phyloP scores from a whole-genome alignment of 2,888 invertebrate genomes.

The Caenorhabditis sinica region DNA sequence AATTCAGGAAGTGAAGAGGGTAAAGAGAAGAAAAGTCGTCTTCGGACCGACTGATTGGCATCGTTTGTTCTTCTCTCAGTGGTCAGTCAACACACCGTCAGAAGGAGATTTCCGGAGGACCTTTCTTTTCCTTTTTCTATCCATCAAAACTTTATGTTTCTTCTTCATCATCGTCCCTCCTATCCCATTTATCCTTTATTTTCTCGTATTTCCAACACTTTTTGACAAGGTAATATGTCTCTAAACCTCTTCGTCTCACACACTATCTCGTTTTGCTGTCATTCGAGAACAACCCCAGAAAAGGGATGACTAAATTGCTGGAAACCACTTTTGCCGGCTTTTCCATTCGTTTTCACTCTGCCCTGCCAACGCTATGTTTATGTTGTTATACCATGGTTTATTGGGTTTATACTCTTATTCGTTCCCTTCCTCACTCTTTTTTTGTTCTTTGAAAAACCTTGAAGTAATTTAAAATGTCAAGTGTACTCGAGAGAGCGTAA shows the following conservation, averaged over 20 bases:
- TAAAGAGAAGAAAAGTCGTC: constrained; percentile 24
- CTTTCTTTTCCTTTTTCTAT: constrained; percentile 25
- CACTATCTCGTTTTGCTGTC: constrained; percentile 39
- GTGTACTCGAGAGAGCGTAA: constrained; percentile 15
- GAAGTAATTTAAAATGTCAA: constrained; percentile 25
- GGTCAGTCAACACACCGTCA: constrained; percentile 54
- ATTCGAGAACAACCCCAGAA: constrained; percentile 57
- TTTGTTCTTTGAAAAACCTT: neutral
- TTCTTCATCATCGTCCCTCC: neutral
- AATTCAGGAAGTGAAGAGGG: constrained; percentile 18
- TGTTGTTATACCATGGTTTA: constrained; percentile 34
- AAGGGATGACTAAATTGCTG: constrained; percentile 56
- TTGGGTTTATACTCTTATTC: neutral
- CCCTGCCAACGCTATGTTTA: constrained; percentile 41
- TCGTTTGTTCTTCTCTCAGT: constrained; percentile 56
- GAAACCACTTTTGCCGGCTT: constrained; percentile 32
- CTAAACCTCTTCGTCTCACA: constrained; percentile 31
- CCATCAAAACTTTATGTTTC: constrained; percentile 31
- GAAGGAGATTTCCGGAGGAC: constrained; percentile 49
- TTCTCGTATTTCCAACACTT: constrained; percentile 56
- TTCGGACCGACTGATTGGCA: constrained; percentile 55
- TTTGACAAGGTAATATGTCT: constrained; percentile 61
- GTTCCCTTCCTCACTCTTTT: neutral
- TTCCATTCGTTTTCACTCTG: constrained; percentile 45
- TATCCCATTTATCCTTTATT: constrained; percentile 20